A percentile compares a stretch with the other conserved stretches of the same genome.
phyloP scores from a whole-genome alignment of 2,888 invertebrate genomes.

The Cheilosia vernalis region DNA sequence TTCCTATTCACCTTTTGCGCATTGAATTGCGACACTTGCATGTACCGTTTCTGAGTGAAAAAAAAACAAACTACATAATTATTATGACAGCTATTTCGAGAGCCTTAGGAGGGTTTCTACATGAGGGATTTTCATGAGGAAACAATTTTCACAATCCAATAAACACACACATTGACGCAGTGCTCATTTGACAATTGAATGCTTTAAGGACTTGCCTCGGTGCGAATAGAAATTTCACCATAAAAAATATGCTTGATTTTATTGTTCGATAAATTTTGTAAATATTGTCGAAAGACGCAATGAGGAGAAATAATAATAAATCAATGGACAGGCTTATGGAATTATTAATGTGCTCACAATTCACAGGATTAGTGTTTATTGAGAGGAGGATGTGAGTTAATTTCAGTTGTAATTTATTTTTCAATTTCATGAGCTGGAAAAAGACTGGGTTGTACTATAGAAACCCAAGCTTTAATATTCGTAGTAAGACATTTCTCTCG shows the following conservation, averaged over 20 bases:
- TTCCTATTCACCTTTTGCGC: background rate
- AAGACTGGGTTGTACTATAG: too few relatives aligned
- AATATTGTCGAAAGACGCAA: background rate
- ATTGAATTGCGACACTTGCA: constrained; percentile 33
- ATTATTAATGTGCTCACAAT: background rate
- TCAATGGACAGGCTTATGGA: background rate
- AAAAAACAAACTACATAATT: background rate
- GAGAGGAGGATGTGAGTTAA: too few relatives aligned
- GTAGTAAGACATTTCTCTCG: too few relatives aligned
- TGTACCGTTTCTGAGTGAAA: background rate
- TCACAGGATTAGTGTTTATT: background rate
- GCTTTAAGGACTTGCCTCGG: constrained; percentile 8
- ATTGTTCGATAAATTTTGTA: background rate
- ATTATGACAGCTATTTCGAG: constrained; percentile 13
- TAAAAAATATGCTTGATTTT: background rate
- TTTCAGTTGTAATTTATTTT: too few relatives aligned
- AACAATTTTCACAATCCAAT: constrained; percentile 14
- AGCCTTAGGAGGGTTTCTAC: constrained; percentile 47
- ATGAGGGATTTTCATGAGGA: constrained; percentile 33
- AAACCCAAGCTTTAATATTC: too few relatives aligned
- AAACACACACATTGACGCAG: background rate
- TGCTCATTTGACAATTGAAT: constrained; percentile 27
- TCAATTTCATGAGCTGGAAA: too few relatives aligned
- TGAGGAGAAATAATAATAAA: background rate
- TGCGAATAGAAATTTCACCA: background rate